phyloP scores from a whole-genome alignment of 2,797 vertebrate genomes.

The Coregonus sp. region DNA sequence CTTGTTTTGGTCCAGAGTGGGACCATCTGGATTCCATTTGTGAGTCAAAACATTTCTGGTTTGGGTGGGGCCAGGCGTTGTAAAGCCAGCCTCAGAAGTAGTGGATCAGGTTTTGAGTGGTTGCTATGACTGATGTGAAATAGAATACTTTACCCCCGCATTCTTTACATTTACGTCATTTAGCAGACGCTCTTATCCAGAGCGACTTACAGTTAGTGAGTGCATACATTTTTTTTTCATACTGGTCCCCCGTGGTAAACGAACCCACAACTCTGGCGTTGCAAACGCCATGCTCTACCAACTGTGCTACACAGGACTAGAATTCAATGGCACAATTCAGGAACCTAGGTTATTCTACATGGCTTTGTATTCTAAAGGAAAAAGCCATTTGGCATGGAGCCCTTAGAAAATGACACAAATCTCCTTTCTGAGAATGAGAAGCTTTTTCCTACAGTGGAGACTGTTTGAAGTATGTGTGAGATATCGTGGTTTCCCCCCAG shows the following conservation, averaged over 20 bases:
- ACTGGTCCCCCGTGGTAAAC: too few relatives aligned
- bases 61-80: slow-evolving; percentile 4
- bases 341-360: slow-evolving; percentile 16
- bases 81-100: slow-evolving; percentile 27
- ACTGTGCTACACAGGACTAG: neutral
- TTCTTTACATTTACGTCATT: neutral
- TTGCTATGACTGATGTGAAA: slow-evolving; percentile 37
- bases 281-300: too few relatives aligned
- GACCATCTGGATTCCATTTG: slow-evolving; percentile 32
- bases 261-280: too few relatives aligned
- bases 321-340: slow-evolving; percentile 24
- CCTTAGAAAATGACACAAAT: neutral
- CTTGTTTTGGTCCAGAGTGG: neutral
- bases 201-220: too few relatives aligned
- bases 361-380: slow-evolving; percentile 6
- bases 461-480: slow-evolving; percentile 4
- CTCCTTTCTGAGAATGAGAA: slow-evolving; percentile 3
- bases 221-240: too few relatives aligned
- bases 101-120: slow-evolving; percentile 10
- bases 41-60: slow-evolving; percentile 27
- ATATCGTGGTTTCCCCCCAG: neutral
- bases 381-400: slow-evolving; percentile 22
- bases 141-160: slow-evolving; percentile 20
- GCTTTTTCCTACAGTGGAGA: neutral
- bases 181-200: too few relatives aligned